Percentiles rank a stretch among this genome's conserved stretches.
phyloP scores from a whole-genome alignment of 2,113 vertebrate genomes.

The Mustela nigripes region DNA sequence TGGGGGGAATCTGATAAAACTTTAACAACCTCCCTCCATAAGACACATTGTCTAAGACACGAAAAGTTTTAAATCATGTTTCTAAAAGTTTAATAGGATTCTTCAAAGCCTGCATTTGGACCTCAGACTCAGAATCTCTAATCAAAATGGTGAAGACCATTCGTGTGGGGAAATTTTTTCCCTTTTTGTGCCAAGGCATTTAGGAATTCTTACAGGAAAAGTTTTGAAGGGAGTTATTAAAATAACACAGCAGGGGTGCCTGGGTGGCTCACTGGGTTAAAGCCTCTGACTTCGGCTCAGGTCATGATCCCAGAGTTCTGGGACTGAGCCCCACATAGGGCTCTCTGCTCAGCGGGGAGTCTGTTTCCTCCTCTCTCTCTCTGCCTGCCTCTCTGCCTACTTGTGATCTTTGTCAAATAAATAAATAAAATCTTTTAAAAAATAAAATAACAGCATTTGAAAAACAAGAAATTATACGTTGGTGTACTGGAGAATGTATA shows the following conservation, averaged over 20 bases:
- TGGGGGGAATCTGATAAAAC: background rate
- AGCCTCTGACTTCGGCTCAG: too few species aligned
- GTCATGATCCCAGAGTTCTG: too few species aligned
- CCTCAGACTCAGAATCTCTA: background rate
- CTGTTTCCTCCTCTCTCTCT: too few species aligned
- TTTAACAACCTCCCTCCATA: background rate
- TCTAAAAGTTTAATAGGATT: conserved; percentile 8
- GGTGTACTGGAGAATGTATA: background rate
- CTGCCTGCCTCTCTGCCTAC: too few species aligned
- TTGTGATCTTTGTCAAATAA: too few species aligned
- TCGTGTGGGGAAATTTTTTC: background rate
- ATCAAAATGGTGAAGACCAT: background rate
- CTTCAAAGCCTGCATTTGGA: background rate
- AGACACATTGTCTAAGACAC: background rate
- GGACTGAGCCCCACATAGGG: too few species aligned
- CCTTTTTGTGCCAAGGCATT: background rate
- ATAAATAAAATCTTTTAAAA: too few species aligned
- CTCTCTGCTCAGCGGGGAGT: too few species aligned
- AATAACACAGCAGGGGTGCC: background rate
- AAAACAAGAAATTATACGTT: background rate
- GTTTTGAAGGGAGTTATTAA: background rate
- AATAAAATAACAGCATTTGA: background rate
- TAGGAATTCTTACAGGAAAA: background rate
- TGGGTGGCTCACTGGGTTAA: too few species aligned
- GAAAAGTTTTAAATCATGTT: background rate